Conservation (phyloP, 2,888 invertebrate genomes). For the Pristionchus mayeri region DNA sequence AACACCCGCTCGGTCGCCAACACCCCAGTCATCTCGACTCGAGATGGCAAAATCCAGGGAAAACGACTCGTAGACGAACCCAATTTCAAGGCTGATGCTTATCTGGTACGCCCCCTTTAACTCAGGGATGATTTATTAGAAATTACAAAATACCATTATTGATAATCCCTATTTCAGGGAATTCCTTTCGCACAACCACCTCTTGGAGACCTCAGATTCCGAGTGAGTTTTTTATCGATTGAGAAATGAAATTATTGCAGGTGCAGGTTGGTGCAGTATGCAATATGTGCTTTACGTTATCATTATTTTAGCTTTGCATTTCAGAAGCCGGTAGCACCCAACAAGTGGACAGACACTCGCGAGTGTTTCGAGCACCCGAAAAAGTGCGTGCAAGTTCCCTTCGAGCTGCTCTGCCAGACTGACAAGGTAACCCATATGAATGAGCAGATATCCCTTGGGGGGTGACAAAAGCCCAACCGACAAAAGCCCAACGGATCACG, state of each 20-base stretch:
- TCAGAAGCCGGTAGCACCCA: slow-evolving; percentile 22
- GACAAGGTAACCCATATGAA: neutral
- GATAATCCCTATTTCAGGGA: slow-evolving; percentile 23
- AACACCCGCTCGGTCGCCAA: neutral
- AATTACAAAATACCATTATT: no score
- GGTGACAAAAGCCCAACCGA: no score
- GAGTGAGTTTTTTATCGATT: neutral
- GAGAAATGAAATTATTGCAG: no score
- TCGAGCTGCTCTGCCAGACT: slow-evolving; percentile 14
- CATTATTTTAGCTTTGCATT: no score
- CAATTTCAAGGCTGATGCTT: slow-evolving; percentile 12
- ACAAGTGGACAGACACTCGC: slow-evolving; percentile 29
- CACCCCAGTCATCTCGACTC: neutral
- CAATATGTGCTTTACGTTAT: no score
- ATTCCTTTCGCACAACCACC: slow-evolving; percentile 18
- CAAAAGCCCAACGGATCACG: no score
- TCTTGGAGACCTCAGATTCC: neutral
- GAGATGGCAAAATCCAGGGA: slow-evolving; percentile 23
- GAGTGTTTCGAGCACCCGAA: slow-evolving; percentile 38
- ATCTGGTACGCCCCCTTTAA: neutral
- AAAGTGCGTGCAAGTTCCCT: slow-evolving; percentile 16
- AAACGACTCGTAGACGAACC: slow-evolving; percentile 14
- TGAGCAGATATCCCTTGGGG: no score
- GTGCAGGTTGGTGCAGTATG: no score
- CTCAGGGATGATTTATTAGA: no score